Evolutionary conservation across 1,140 invertebrate genomes (phyloP).

Genomic region (Cyrtorhinus lividipennis): DNA sequence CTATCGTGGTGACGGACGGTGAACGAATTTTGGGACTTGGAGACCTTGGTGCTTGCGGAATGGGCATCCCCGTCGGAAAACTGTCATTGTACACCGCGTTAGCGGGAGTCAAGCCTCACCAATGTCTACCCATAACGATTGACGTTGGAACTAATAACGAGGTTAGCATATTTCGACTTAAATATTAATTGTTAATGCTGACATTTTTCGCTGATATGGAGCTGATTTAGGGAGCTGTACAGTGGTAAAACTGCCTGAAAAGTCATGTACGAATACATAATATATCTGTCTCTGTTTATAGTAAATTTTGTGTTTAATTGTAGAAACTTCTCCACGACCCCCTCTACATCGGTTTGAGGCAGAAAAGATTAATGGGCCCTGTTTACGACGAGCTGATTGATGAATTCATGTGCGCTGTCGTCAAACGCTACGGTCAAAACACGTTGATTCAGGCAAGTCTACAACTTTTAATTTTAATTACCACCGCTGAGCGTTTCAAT

Average conservation of each 20-base stretch:
- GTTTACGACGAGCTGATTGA: conserved; percentile 93
- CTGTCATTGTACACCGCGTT: conserved; percentile 82
- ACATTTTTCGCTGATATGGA: too few relatives aligned
- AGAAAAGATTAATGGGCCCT: conserved; percentile 67
- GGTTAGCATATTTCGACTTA: conserved; percentile 29
- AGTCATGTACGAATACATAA: too few relatives aligned
- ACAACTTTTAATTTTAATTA: neutral
- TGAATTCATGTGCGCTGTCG: conserved; percentile 94
- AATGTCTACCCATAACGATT: conserved; percentile 79
- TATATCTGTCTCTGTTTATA: too few relatives aligned
- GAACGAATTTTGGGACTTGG: conserved; percentile 88
- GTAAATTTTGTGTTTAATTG: too few relatives aligned
- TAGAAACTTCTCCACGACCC: conserved; percentile 80
- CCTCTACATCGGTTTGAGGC: conserved; percentile 84
- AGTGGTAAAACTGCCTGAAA: too few relatives aligned
- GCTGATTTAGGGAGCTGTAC: too few relatives aligned
- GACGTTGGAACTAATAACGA: conserved; percentile 90
- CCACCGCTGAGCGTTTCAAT: too few relatives aligned
- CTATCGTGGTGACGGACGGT: conserved; percentile 89
- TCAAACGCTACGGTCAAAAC: conserved; percentile 78
- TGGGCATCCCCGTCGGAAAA: conserved; percentile 94
- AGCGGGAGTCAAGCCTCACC: conserved; percentile 83
- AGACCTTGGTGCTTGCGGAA: conserved; percentile 85
- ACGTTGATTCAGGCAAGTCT: conserved; percentile 59
- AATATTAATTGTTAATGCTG: too few relatives aligned